phyloP scores from a whole-genome alignment of 2,888 invertebrate genomes.

The Tetragonula carbonaria region DNA sequence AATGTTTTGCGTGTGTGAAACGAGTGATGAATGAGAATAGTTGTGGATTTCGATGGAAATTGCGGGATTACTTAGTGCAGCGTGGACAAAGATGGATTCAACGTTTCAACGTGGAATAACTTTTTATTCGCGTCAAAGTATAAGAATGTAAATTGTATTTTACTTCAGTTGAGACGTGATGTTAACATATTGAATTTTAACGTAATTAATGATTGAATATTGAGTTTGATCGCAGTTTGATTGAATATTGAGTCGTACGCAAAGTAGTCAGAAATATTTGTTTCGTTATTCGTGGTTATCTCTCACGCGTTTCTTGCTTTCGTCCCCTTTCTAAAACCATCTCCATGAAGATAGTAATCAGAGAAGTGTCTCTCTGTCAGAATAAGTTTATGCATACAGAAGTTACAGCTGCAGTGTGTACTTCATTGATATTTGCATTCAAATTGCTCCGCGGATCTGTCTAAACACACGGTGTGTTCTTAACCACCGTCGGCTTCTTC shows the following conservation, averaged over 20 bases:
- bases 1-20: neutral
- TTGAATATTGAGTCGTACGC: no score
- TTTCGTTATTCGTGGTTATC: neutral
- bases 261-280: neutral
- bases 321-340: neutral
- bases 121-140: neutral
- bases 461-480: neutral
- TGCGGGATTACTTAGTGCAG: neutral
- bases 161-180: neutral
- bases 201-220: neutral
- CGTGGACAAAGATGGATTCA: neutral
- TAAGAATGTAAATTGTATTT: neutral
- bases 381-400: neutral
- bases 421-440: constrained; percentile 2
- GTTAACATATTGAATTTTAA: neutral
- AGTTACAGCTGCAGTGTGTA: neutral
- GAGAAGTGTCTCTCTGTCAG: neutral
- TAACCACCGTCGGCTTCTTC: neutral
- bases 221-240: no score
- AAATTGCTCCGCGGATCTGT: neutral
- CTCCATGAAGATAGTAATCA: neutral
- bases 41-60: neutral
- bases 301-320: neutral
- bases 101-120: neutral
- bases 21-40: constrained; percentile 3